Evolutionary conservation across 2,888 invertebrate species (phyloP), one percentile per base, ranked within the genome.

Genomic region (Eremobia ochroleuca): DNA sequence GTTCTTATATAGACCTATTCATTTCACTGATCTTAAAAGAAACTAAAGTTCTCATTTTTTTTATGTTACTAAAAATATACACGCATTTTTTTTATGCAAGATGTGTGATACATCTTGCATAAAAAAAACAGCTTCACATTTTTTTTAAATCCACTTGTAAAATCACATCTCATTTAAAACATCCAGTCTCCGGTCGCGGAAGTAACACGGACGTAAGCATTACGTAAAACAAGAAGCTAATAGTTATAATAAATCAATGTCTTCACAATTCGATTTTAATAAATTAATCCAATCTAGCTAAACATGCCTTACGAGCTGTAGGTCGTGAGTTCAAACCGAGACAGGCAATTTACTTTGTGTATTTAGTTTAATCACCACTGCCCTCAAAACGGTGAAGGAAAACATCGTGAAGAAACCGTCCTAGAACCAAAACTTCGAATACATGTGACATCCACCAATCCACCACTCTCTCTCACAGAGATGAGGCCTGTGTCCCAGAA

Each of bases 141-240:
- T 49, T 46, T 52, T n/a, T 15, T 34, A 59, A 43, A 77, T 43
- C 34, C 52, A 70, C 25, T 15, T 15, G 61, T 79, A 62, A 70
- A 37, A 62, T 70, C 37, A 52, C 8, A 3, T 40, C 43, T 52
- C 15, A 31, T 49, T 79, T 49, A 68, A n/a, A 28, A 37, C 25
- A n/a, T 21, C 4, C 31, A n/a, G 15, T 31, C 37, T 71, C 79
- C 71, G 77, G 74, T n/a, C 8, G n/a, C 79, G 77, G 71, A 77
- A 71, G 46, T 77, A 11, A 40, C 71, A 79, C 3, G 5, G 25
- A 37, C 43, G 43, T 55, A 34, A 68, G 6, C 0, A 18, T 77
- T 77, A 71, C 62, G 71, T 77, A 79, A 77, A 31, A 46, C 37
- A 4, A 71, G 77, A 9, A 79, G 79, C 72, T 71, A 15, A 18